phyloP scores from a whole-genome alignment of 2,888 invertebrate genomes.

The Bedellia somnulentella region DNA sequence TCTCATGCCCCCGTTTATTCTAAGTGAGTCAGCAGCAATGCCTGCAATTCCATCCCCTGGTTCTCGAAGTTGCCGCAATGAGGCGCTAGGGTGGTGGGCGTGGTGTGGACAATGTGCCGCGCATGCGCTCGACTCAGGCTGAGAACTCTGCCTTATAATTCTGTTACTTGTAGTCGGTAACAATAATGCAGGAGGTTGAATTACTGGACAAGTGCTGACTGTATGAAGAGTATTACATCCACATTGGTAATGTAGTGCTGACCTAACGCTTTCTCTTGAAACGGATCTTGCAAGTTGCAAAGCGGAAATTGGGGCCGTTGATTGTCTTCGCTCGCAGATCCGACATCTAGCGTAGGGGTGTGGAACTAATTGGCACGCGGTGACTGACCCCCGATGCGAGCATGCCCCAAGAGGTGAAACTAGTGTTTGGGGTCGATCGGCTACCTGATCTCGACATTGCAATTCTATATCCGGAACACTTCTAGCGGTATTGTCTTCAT shows the following conservation, averaged over 20 bases:
- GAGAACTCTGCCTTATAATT: slow-evolving; percentile 87
- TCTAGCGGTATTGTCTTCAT: slow-evolving; percentile 70
- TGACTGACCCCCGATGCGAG: slow-evolving; percentile 65
- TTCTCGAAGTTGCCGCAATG: slow-evolving; percentile 81
- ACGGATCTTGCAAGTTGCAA: slow-evolving; percentile 81
- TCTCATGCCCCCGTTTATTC: slow-evolving; percentile 95
- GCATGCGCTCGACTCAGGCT: slow-evolving; percentile 75
- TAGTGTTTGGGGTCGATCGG: slow-evolving; percentile 55
- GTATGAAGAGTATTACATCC: slow-evolving; percentile 56
- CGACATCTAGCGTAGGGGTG: slow-evolving; percentile 67
- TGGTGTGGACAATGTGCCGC: slow-evolving; percentile 67
- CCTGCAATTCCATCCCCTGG: slow-evolving; percentile 88
- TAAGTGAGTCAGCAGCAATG: slow-evolving; percentile 92
- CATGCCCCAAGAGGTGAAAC: slow-evolving; percentile 60
- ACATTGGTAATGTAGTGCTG: slow-evolving; percentile 68
- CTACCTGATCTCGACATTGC: slow-evolving; percentile 65
- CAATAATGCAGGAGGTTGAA: slow-evolving; percentile 71
- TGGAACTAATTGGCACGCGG: slow-evolving; percentile 68
- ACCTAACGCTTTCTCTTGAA: slow-evolving; percentile 79
- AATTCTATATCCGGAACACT: slow-evolving; percentile 83
- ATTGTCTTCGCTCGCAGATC: slow-evolving; percentile 77
- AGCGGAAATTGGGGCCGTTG: slow-evolving; percentile 76
- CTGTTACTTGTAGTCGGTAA: slow-evolving; percentile 73
- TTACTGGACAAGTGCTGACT: slow-evolving; percentile 66
- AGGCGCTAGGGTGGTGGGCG: slow-evolving; percentile 78